A percentile compares a stretch with the other conserved stretches of the same genome.
These are phyloP conservation scores for Drosophila equinoxialis DNA, from an alignment of 1,140 invertebrate species.

Conservation along the genomic window DNA sequence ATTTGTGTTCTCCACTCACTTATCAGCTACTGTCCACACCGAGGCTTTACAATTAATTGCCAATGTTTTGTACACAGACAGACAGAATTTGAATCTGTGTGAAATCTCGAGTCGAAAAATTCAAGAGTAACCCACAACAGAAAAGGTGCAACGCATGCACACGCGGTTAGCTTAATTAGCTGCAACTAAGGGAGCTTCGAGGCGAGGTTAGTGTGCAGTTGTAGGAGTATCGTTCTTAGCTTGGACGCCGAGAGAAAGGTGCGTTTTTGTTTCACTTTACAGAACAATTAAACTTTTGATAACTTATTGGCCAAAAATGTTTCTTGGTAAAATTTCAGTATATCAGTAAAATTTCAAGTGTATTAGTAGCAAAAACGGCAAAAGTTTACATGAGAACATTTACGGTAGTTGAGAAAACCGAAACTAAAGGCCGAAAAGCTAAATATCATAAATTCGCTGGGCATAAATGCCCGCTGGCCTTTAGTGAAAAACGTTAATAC, in stretches of 20 bases:
- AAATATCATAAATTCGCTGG: too few relatives aligned
- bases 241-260: too few relatives aligned
- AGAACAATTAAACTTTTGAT: constrained; percentile 51
- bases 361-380: too few relatives aligned
- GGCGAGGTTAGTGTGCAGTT: constrained; percentile 34
- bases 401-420: too few relatives aligned
- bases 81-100: constrained; percentile 71
- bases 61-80: constrained; percentile 63
- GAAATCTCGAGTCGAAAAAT: constrained; percentile 62
- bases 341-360: too few relatives aligned
- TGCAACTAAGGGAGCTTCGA: constrained; percentile 68
- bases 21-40: constrained; percentile 76
- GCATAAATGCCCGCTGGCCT: too few relatives aligned
- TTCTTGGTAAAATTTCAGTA: too few relatives aligned
- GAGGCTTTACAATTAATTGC: constrained; percentile 75
- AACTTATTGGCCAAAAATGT: constrained; percentile 78
- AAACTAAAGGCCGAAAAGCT: too few relatives aligned
- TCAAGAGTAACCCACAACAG: neutral
- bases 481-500: too few relatives aligned
- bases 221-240: constrained; percentile 53
- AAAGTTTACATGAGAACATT: too few relatives aligned
- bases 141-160: neutral
- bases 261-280: constrained; percentile 38
- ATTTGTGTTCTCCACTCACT: constrained; percentile 68
- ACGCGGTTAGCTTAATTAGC: constrained; percentile 78